Conservation (phyloP, 2,113 vertebrate species). For the Sinocyclocheilus grahami region DNA sequence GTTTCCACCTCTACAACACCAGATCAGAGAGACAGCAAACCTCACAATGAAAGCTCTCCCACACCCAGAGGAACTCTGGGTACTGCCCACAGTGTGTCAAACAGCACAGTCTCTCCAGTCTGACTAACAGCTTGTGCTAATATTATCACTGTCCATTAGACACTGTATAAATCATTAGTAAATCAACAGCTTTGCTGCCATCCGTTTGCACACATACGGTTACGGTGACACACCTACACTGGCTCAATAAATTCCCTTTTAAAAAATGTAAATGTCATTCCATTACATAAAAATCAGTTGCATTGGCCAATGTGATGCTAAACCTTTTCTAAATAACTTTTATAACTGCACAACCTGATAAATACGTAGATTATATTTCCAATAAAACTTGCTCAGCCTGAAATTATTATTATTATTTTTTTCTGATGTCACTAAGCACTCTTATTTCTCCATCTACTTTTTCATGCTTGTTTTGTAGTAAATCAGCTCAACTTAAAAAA, state of each 20-base stretch:
- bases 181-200: conserved; percentile 7
- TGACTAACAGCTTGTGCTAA: neutral
- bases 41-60: neutral
- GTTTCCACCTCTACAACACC: neutral
- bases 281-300: neutral
- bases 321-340: too few relatives aligned
- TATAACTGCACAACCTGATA: neutral
- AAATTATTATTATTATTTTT: neutral
- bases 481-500: neutral
- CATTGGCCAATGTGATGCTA: neutral
- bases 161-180: neutral
- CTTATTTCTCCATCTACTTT: neutral
- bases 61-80: neutral
- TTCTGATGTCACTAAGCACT: neutral
- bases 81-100: neutral
- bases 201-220: neutral
- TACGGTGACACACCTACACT: neutral
- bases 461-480: neutral
- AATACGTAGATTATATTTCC: neutral
- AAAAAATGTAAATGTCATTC: neutral
- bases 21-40: neutral
- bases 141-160: conserved; percentile 18
- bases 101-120: neutral
- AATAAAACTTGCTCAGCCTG: neutral
- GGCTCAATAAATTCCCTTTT: neutral